A percentile compares a stretch with the other conserved stretches of the same genome.
Conservation (phyloP, 2,888 invertebrate genomes). For the Yponomeuta evonymella region DNA sequence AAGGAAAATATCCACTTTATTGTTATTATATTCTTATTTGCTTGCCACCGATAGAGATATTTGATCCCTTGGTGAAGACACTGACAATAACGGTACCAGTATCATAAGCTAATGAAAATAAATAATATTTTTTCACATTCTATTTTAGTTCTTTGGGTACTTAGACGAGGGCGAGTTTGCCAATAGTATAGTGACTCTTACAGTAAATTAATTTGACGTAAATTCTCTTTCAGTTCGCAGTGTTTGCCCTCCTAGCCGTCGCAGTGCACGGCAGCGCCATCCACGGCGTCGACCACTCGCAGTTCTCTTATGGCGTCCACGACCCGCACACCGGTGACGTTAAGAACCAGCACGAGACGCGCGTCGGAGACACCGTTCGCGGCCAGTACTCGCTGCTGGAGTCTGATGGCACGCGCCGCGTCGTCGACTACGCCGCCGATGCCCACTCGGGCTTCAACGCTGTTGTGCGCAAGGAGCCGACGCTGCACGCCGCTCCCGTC, state of each 20-base stretch:
- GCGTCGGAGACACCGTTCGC: constrained; percentile 79
- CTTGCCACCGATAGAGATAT: too few species aligned
- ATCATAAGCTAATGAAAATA: too few species aligned
- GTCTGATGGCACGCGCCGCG: constrained; percentile 79
- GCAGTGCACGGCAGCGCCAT: constrained; percentile 59
- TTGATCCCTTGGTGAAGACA: too few species aligned
- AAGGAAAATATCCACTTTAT: too few species aligned
- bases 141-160: too few species aligned
- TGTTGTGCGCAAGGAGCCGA: constrained; percentile 46
- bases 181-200: too few species aligned
- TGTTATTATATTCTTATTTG: too few species aligned
- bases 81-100: too few species aligned
- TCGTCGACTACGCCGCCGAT: constrained; percentile 73
- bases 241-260: constrained; percentile 62
- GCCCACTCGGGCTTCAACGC: constrained; percentile 52
- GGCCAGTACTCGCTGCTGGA: constrained; percentile 71
- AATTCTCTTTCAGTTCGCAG: constrained; percentile 57
- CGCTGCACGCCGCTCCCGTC: constrained; percentile 49
- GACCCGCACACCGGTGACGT: constrained; percentile 70
- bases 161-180: too few species aligned
- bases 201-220: too few species aligned
- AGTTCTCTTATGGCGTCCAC: constrained; percentile 66
- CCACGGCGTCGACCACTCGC: constrained; percentile 53
- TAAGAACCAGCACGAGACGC: constrained; percentile 78
- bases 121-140: too few species aligned